Evolutionary conservation across 2,113 vertebrate species (phyloP), one percentile per base, ranked within the genome.

Genomic region (Ardeotis arabs): DNA sequence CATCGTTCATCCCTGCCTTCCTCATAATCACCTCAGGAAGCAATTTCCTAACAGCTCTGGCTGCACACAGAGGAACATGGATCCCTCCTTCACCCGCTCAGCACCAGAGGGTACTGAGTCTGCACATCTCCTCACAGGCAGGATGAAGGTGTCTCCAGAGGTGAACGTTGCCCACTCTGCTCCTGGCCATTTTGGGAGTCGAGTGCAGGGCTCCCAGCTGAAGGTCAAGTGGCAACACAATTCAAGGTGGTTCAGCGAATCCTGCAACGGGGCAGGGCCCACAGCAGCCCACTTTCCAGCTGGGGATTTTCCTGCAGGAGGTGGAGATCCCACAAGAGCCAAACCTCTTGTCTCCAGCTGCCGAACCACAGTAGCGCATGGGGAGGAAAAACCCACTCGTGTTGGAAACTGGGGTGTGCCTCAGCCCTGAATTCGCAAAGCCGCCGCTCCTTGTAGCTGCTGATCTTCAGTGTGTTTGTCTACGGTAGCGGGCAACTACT

Each of bases 351-450:
- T 53, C 55, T 78, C n/a, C 79, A 78, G 37, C 56, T 44, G 29
- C 20, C 39, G 47, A 78, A 35, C 37, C 29, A 50, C 15, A 49
- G 67, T 1, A 58, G 41, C 45, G 64, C 1, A 1, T 18, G 9
- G 23, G 19, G 35, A 68, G 28, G 8, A 41, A 81, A 55, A 18
- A 24, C 12, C 6, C 29, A 67, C 29, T 31, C 5, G 1, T 20
- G 18, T 52, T 29, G 18, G 41, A 49, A 62, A 44, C 0, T 0
- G 24, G 31, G 33, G 19, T 6, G 7, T 4, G 17, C 3, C 41
- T 85, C 56, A 90, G 67, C 31, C 60, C 27, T 35, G 27, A 35
- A 53, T 33, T 62, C 70, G 16, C 33, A 78, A 44, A 62, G 27
- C 60, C 5, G 0, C 9, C 69, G 20, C 45, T 68, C 29, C 27